Conservation (phyloP, 2,113 vertebrate species). For the Corythoichthys intestinalis region DNA sequence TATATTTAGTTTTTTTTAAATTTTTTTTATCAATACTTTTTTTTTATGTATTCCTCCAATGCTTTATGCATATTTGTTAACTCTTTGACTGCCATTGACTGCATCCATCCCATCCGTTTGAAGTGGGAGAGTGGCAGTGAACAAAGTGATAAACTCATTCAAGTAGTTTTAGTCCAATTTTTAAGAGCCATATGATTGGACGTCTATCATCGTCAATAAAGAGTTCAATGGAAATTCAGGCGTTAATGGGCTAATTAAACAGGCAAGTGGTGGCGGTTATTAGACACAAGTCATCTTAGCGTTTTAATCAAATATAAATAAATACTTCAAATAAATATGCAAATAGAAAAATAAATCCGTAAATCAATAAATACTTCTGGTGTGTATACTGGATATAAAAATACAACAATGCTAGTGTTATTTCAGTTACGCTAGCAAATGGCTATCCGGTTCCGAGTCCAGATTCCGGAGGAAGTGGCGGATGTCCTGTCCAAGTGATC, state of each 20-base stretch:
- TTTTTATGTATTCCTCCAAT: no score
- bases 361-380: constrained; percentile 26
- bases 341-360: constrained; percentile 41
- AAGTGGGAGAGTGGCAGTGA: no score
- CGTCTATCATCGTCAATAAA: no score
- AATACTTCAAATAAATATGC: constrained; percentile 44
- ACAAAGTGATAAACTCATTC: no score
- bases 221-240: no score
- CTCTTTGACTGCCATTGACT: no score
- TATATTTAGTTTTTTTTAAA: no score
- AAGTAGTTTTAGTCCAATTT: no score
- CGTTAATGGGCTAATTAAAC: background rate
- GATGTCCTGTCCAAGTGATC: constrained; percentile 47
- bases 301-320: constrained; percentile 10
- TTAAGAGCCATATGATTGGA: no score
- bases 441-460: constrained; percentile 19
- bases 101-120: no score
- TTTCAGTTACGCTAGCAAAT: constrained; percentile 10
- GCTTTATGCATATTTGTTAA: no score
- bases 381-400: constrained; percentile 7
- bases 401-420: constrained; percentile 9
- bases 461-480: constrained; percentile 47
- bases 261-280: background rate
- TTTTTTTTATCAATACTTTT: no score
- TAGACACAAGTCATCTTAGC: constrained; percentile 6